phyloP scores from a whole-genome alignment of 1,140 invertebrate genomes.

The Euglossa dilemma region DNA sequence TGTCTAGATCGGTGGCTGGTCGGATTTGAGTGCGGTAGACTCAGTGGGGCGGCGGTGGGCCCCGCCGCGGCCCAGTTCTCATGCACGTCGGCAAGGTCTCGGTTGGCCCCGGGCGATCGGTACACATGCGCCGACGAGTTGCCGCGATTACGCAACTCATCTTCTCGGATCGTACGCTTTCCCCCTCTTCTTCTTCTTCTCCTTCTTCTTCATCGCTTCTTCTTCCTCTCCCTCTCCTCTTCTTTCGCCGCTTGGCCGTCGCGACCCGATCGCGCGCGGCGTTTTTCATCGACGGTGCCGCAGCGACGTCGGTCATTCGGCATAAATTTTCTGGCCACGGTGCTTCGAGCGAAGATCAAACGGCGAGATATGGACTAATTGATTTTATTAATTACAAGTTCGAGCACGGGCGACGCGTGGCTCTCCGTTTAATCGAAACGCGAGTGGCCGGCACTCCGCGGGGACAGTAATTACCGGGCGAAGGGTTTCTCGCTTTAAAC shows the following conservation, averaged over 20 bases:
- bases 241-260: too few relatives aligned
- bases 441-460: not conserved
- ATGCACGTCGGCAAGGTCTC: slow-evolving; percentile 79
- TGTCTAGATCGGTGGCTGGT: slow-evolving; percentile 54
- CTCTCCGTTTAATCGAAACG: slow-evolving; percentile 9
- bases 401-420: slow-evolving; percentile 16
- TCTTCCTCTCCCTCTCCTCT: not conserved
- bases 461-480: not conserved
- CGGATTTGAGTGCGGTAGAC: slow-evolving; percentile 36
- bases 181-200: slow-evolving; percentile 32
- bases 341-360: slow-evolving; percentile 20
- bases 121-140: slow-evolving; percentile 72
- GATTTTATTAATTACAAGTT: slow-evolving; percentile 48
- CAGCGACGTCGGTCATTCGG: not conserved
- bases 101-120: slow-evolving; percentile 73
- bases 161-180: slow-evolving; percentile 33
- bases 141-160: slow-evolving; percentile 75
- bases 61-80: slow-evolving; percentile 79
- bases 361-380: slow-evolving; percentile 37
- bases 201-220: not conserved
- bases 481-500: slow-evolving; percentile 3
- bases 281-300: not conserved
- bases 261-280: not conserved
- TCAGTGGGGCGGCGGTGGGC: slow-evolving; percentile 33
- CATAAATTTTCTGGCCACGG: slow-evolving; percentile 21